These are phyloP conservation scores for Dinocampus coccinellae DNA, from an alignment of 2,888 invertebrate genomes.

Conservation along the genomic window DNA sequence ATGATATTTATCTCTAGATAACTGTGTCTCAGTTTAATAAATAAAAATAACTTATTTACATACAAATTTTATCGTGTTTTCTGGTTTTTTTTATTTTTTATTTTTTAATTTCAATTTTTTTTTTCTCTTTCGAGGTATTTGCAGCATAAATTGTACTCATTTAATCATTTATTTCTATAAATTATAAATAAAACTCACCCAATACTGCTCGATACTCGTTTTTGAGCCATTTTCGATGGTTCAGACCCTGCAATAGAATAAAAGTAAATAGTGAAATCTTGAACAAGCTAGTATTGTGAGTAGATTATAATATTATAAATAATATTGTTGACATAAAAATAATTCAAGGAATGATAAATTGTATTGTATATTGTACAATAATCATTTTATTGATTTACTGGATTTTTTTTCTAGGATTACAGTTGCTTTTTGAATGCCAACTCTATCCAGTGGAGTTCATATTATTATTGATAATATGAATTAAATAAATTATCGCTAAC, in stretches of 20 bases:
- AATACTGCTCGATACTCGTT: slow-evolving; percentile 84
- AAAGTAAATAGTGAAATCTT: slow-evolving; percentile 17
- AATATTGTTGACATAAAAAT: neutral
- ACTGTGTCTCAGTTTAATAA: too few species aligned
- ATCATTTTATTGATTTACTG: neutral
- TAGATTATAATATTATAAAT: neutral
- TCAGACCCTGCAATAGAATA: slow-evolving; percentile 79
- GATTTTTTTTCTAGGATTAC: neutral
- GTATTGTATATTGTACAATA: neutral
- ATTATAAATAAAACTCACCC: slow-evolving; percentile 74
- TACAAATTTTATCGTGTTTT: too few species aligned
- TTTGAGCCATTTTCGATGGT: slow-evolving; percentile 84
- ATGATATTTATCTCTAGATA: neutral
- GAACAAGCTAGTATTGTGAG: neutral
- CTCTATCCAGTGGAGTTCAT: neutral
- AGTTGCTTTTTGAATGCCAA: neutral
- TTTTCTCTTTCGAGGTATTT: too few species aligned
- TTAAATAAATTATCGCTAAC: neutral
- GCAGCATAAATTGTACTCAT: neutral
- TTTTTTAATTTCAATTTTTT: too few species aligned
- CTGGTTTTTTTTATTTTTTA: too few species aligned
- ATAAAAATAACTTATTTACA: too few species aligned
- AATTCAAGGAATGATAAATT: neutral
- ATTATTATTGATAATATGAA: too few species aligned
- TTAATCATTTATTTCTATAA: neutral